Conservation (phyloP, 2,113 vertebrate genomes). For the Nibea albiflora region DNA sequence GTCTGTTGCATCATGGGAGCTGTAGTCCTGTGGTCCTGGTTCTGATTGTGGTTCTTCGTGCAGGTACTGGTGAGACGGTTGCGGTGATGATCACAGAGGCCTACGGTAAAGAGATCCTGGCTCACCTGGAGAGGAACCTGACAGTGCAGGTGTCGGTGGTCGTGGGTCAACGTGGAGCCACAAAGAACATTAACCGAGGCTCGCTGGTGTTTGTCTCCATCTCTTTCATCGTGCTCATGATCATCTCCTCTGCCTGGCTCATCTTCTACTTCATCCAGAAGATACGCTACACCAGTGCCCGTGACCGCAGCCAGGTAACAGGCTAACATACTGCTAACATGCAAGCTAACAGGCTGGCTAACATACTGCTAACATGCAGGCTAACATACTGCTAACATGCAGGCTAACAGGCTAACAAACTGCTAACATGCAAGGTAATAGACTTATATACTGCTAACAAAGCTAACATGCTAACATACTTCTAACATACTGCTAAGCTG, state of each 20-base stretch:
- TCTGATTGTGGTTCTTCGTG: neutral
- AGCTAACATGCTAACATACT: neutral
- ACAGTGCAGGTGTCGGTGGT: slow-evolving; percentile 93
- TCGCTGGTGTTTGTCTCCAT: slow-evolving; percentile 98
- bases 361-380: too few species aligned
- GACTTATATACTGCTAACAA: neutral
- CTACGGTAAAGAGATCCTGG: slow-evolving; percentile 94
- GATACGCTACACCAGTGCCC: slow-evolving; percentile 93
- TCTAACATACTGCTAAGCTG: neutral
- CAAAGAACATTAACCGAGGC: slow-evolving; percentile 92
- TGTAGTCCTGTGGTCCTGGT: neutral
- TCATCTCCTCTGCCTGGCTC: slow-evolving; percentile 98
- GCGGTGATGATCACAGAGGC: slow-evolving; percentile 97
- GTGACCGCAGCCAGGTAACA: slow-evolving; percentile 94
- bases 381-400: too few species aligned
- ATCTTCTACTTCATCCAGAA: slow-evolving; percentile 99
- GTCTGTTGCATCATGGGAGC: neutral
- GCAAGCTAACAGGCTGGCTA: neutral
- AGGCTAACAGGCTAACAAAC: too few species aligned
- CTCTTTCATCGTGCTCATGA: slow-evolving; percentile 98
- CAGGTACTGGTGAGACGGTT: slow-evolving; percentile 96
- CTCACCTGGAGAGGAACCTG: slow-evolving; percentile 93
- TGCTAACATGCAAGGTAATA: neutral
- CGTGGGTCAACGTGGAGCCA: slow-evolving; percentile 88
- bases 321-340: neutral